These are phyloP conservation scores for Cydia fagiglandana DNA, from an alignment of 1,140 invertebrate genomes.

Conservation along the genomic window DNA sequence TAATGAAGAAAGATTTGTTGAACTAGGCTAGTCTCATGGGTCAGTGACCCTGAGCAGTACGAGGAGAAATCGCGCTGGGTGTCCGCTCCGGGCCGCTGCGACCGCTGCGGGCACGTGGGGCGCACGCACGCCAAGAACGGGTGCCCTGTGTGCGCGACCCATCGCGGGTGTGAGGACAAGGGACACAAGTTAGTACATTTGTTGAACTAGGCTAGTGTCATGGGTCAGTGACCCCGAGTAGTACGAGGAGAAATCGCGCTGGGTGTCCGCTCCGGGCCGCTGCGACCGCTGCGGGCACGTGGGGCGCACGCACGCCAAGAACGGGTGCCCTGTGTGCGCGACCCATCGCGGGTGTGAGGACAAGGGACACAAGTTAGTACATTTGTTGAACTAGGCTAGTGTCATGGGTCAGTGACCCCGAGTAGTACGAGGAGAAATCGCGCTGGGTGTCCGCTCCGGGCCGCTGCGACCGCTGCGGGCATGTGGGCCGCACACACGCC, in stretches of 20 bases:
- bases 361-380: constrained; percentile 80
- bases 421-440: constrained; percentile 56
- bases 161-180: constrained; percentile 80
- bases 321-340: constrained; percentile 82
- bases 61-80: constrained; percentile 78
- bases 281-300: constrained; percentile 85
- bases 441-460: constrained; percentile 79
- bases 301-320: constrained; percentile 82
- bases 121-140: constrained; percentile 82
- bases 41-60: constrained; percentile 78
- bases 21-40: constrained; percentile 82
- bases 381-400: background rate
- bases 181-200: constrained; percentile 79
- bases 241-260: constrained; percentile 78
- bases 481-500: constrained; percentile 81
- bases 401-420: constrained; percentile 1
- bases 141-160: constrained; percentile 82
- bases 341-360: constrained; percentile 81
- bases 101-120: constrained; percentile 84
- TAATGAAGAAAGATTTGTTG: background rate
- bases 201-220: constrained; percentile 74
- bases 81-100: constrained; percentile 81
- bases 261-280: constrained; percentile 79
- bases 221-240: constrained; percentile 81
- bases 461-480: constrained; percentile 84